Evolutionary conservation across 2,113 vertebrate species (phyloP).

Genomic region (Upupa epops): DNA sequence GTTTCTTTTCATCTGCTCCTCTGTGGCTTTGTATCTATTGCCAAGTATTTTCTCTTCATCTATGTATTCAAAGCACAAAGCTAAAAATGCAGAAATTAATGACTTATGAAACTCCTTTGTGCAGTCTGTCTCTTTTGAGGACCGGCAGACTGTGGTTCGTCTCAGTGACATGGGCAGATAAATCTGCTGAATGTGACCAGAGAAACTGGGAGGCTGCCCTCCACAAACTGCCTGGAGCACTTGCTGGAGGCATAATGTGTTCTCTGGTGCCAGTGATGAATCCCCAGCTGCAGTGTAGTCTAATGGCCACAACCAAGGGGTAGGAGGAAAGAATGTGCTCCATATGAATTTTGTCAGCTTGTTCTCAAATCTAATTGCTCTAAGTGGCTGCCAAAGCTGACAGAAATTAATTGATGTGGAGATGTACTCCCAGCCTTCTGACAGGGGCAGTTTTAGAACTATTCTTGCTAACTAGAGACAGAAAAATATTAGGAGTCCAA

Average conservation of each 20-base stretch:
- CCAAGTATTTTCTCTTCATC: conserved; percentile 21
- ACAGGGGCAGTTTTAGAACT: background rate
- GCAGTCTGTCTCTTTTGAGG: background rate
- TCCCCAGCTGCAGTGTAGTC: background rate
- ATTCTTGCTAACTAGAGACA: background rate
- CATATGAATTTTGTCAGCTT: background rate
- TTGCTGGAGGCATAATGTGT: background rate
- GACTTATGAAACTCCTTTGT: background rate
- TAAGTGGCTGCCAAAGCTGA: background rate
- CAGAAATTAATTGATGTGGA: background rate
- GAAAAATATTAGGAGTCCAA: background rate
- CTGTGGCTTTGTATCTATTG: background rate
- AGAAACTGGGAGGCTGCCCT: background rate
- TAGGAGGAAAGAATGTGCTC: background rate
- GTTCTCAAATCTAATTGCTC: background rate
- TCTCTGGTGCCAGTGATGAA: background rate
- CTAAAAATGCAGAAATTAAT: background rate
- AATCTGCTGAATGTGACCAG: background rate
- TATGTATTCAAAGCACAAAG: background rate
- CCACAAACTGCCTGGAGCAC: background rate
- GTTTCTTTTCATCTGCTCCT: background rate
- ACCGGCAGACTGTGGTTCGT: background rate
- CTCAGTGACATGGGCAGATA: background rate
- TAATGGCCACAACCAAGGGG: background rate
- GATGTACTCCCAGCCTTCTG: background rate